phyloP scores from a whole-genome alignment of 1,140 invertebrate species.

The Odontomachus brunneus region DNA sequence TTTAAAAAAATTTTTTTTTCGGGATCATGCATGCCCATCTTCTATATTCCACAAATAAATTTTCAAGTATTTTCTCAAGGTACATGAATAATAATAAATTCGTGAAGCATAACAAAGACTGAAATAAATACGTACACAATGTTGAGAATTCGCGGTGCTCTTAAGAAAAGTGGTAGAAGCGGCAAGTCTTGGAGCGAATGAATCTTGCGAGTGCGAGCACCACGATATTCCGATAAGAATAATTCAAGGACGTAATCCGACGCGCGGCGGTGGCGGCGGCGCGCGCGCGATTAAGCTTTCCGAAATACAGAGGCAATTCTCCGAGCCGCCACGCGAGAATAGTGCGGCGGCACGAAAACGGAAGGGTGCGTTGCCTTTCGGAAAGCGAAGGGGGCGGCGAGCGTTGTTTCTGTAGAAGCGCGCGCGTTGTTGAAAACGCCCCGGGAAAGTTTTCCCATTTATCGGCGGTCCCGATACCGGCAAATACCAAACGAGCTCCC shows the following conservation, averaged over 20 bases:
- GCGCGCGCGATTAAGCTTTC: constrained; percentile 48
- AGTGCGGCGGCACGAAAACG: constrained; percentile 53
- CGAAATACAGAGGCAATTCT: constrained; percentile 58
- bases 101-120: too few species aligned
- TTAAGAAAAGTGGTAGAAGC: not conserved
- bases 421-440: constrained; percentile 64
- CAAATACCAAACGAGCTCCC: constrained; percentile 70
- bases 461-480: constrained; percentile 72
- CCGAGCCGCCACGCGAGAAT: constrained; percentile 56
- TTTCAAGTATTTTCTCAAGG: too few species aligned
- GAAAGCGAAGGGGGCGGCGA: constrained; percentile 52
- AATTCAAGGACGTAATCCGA: constrained; percentile 58
- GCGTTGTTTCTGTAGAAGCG: constrained; percentile 18
- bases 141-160: too few species aligned
- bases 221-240: constrained; percentile 34
- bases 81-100: too few species aligned
- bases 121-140: too few species aligned
- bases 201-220: constrained; percentile 30
- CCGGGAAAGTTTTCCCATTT: constrained; percentile 79
- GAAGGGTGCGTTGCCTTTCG: constrained; percentile 57
- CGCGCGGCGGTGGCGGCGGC: constrained; percentile 1
- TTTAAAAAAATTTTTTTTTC: too few species aligned
- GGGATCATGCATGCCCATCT: too few species aligned
- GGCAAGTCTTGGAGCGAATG: constrained; percentile 2
- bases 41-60: too few species aligned